Percentiles rank a stretch among this genome's conserved stretches.
These are phyloP conservation scores for Zootermopsis nevadensis DNA, from an alignment of 2,888 invertebrate species.

Conservation along the genomic window DNA sequence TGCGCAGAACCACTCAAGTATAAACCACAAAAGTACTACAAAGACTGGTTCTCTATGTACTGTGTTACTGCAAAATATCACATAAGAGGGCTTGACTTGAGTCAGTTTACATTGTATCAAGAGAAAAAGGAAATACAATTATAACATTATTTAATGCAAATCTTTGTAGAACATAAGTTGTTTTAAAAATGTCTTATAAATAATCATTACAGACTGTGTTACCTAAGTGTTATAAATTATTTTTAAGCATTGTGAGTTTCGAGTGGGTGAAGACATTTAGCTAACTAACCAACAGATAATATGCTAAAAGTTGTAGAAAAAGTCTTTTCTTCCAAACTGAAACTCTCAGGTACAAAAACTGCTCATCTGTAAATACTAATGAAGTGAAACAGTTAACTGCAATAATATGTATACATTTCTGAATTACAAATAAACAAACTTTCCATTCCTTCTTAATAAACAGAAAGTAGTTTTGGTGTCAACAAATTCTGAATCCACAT, in stretches of 20 bases:
- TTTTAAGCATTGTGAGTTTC: slow-evolving; percentile 11
- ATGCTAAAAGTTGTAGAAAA: neutral
- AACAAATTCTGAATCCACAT: too few relatives aligned
- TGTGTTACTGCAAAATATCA: too few relatives aligned
- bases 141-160: neutral
- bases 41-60: too few relatives aligned
- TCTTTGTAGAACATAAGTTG: neutral
- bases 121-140: neutral
- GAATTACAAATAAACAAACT: slow-evolving; percentile 12
- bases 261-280: neutral
- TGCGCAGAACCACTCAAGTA: neutral
- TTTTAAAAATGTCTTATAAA: neutral
- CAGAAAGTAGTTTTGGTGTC: too few relatives aligned
- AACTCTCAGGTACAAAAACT: neutral
- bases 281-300: neutral
- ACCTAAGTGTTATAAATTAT: neutral
- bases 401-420: slow-evolving; percentile 1
- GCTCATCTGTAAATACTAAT: slow-evolving; percentile 25
- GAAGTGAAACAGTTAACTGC: neutral
- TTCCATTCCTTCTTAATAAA: slow-evolving; percentile 21
- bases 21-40: neutral
- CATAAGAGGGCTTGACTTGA: neutral
- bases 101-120: neutral
- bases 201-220: neutral
- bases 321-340: neutral